phyloP scores from a whole-genome alignment of 2,888 invertebrate species.

The Altica lythri region DNA sequence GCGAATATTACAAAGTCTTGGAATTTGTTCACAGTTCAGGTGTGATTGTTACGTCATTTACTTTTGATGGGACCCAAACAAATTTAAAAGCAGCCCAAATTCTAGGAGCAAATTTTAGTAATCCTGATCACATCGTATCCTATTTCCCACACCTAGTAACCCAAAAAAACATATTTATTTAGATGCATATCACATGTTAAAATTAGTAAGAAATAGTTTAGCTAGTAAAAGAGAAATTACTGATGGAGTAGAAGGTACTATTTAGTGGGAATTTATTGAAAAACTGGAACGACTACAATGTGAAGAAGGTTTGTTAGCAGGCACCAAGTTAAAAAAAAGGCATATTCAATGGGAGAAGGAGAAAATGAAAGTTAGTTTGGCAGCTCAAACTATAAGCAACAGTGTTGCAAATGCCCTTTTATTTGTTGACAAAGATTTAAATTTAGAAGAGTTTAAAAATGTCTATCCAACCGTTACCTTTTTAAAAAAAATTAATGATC shows the following conservation, averaged over 20 bases:
- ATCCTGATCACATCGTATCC: slow-evolving; percentile 15
- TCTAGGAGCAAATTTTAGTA: slow-evolving; percentile 30
- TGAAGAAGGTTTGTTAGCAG: slow-evolving; percentile 33
- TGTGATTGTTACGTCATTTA: slow-evolving; percentile 34
- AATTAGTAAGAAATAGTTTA: slow-evolving; percentile 40
- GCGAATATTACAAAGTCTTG: slow-evolving; percentile 31
- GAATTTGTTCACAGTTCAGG: slow-evolving; percentile 31
- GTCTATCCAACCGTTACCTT: slow-evolving; percentile 20
- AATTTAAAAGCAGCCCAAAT: slow-evolving; percentile 36
- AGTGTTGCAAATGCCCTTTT: too few relatives aligned
- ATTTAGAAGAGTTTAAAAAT: too few relatives aligned
- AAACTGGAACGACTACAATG: slow-evolving; percentile 31
- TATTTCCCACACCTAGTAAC: slow-evolving; percentile 33
- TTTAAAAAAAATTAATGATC: slow-evolving; percentile 13
- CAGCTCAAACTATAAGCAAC: slow-evolving; percentile 28
- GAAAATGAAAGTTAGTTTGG: slow-evolving; percentile 38
- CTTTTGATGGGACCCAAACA: slow-evolving; percentile 41
- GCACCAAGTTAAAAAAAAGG: slow-evolving; percentile 34
- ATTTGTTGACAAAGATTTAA: too few relatives aligned
- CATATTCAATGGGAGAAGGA: slow-evolving; percentile 33
- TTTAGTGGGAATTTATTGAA: slow-evolving; percentile 35
- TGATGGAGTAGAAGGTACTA: slow-evolving; percentile 23
- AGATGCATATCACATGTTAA: slow-evolving; percentile 43
- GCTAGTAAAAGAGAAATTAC: slow-evolving; percentile 30
- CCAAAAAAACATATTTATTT: slow-evolving; percentile 30